These are phyloP conservation scores for Magallana ariakensis DNA, from an alignment of 1,140 invertebrate genomes.

Conservation along the genomic window DNA sequence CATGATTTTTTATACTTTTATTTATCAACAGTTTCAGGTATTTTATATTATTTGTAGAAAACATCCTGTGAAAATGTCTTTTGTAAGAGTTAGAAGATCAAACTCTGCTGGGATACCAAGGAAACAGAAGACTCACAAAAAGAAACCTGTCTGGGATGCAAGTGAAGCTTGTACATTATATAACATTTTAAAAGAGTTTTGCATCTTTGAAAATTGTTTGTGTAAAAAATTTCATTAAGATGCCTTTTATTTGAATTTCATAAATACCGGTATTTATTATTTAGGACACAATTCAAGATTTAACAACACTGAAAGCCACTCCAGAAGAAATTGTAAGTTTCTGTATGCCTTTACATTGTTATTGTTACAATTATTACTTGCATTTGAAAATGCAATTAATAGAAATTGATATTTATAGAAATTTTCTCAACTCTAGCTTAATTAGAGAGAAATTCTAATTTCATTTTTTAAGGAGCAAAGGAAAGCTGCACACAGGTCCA, in stretches of 20 bases:
- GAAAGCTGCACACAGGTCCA: constrained; percentile 71
- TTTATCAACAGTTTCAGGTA: no score
- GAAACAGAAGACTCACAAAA: constrained; percentile 63
- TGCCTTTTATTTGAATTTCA: no score
- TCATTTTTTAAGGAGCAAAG: constrained; percentile 63
- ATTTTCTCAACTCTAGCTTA: no score
- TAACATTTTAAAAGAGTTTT: background rate
- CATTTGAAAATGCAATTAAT: no score
- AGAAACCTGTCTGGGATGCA: constrained; percentile 74
- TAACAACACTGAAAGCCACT: constrained; percentile 73
- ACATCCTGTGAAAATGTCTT: constrained; percentile 65
- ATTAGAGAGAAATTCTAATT: no score
- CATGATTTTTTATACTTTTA: no score
- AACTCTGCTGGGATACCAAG: constrained; percentile 53
- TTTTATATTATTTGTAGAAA: no score
- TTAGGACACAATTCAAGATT: constrained; percentile 74
- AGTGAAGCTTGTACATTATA: constrained; percentile 47
- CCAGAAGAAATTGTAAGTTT: constrained; percentile 77
- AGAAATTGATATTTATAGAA: no score
- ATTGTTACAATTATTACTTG: no score
- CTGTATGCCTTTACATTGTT: background rate
- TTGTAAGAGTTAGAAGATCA: constrained; percentile 65
- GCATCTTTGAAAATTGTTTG: background rate
- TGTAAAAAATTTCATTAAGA: no score
- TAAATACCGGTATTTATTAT: constrained; percentile 48